Evolutionary conservation across 2,888 invertebrate genomes (phyloP).

Genomic region (Platynereis dumerilii): DNA sequence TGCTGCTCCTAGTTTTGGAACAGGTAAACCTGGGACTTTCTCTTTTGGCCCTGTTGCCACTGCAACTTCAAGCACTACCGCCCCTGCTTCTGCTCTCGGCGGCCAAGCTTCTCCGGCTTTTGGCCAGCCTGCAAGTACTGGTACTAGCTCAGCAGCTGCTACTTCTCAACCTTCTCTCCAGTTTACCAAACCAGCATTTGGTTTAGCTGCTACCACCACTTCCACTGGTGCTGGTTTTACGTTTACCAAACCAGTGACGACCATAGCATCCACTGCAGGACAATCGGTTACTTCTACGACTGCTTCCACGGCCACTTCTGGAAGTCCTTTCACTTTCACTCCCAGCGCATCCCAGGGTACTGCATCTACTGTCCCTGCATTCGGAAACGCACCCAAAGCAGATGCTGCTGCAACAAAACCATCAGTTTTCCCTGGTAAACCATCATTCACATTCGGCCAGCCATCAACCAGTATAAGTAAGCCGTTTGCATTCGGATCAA

Average conservation of each 20-base stretch:
- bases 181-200: constrained; percentile 14
- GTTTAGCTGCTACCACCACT: constrained; percentile 20
- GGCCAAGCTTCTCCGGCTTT: not conserved
- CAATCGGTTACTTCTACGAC: not conserved
- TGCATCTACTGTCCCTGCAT: too few relatives aligned
- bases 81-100: not conserved
- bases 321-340: too few relatives aligned
- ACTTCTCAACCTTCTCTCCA: not conserved
- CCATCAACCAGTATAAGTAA: not conserved
- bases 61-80: too few relatives aligned
- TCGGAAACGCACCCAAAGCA: too few relatives aligned
- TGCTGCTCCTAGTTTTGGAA: constrained; percentile 1
- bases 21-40: not conserved
- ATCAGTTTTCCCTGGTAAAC: not conserved
- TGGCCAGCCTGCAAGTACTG: not conserved
- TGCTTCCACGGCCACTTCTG: too few relatives aligned
- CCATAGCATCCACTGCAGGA: not conserved
- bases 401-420: too few relatives aligned
- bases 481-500: not conserved
- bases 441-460: constrained; percentile 5
- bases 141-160: not conserved
- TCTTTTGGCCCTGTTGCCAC: too few relatives aligned
- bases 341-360: too few relatives aligned
- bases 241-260: not conserved
- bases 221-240: not conserved